Conservation (phyloP, 2,113 vertebrate genomes). For the Syngnathoides biaculeatus region DNA sequence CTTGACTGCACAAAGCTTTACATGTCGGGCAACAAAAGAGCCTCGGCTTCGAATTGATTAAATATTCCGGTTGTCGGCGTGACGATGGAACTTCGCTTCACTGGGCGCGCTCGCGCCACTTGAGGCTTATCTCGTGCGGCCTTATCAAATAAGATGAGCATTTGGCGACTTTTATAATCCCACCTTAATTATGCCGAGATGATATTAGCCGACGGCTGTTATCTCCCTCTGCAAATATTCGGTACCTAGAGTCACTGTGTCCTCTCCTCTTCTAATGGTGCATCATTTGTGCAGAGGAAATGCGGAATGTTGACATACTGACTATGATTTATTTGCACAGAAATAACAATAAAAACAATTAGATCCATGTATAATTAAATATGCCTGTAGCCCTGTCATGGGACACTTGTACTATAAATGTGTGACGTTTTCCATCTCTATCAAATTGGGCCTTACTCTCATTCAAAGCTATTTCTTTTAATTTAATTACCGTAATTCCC, state of each 20-base stretch:
- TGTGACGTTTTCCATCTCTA: not conserved
- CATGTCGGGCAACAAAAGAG: too few relatives aligned
- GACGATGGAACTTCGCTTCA: not conserved
- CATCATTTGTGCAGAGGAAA: not conserved
- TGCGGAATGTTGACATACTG: not conserved
- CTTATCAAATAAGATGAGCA: slow-evolving; percentile 12
- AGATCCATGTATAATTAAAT: not conserved
- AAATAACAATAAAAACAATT: not conserved
- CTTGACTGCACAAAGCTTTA: slow-evolving; percentile 3
- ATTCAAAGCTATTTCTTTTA: too few relatives aligned
- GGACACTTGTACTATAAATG: too few relatives aligned
- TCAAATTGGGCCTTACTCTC: not conserved
- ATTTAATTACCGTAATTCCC: too few relatives aligned
- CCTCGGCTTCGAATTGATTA: not conserved
- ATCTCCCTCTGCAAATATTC: not conserved
- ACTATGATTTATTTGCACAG: not conserved
- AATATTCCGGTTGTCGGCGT: not conserved
- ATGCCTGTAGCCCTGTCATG: not conserved
- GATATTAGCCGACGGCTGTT: slow-evolving; percentile 13
- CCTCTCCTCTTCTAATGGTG: not conserved
- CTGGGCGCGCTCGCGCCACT: slow-evolving; percentile 3
- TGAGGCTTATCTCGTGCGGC: slow-evolving; percentile 8
- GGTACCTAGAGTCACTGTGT: slow-evolving; percentile 2
- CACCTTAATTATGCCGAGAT: not conserved
- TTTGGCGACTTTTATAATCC: slow-evolving; percentile 1